Evolutionary conservation across 2,888 invertebrate species (phyloP).

Genomic region (Sinotaia quadrata): DNA sequence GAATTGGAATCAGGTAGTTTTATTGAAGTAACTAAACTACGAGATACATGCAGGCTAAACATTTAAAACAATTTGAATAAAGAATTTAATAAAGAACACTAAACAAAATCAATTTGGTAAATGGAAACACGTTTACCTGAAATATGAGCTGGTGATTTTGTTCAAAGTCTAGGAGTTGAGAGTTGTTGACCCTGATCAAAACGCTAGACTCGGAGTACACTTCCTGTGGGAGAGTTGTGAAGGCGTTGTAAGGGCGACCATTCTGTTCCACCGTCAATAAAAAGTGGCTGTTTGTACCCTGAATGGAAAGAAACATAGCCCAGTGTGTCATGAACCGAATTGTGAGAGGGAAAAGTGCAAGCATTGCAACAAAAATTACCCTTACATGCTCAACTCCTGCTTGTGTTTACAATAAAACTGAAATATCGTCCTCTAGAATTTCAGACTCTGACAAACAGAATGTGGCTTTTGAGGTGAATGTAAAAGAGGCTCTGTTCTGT

Average conservation of each 20-base stretch:
- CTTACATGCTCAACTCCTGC: no score
- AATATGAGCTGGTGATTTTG: conserved; percentile 49
- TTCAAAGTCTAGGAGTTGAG: conserved; percentile 85
- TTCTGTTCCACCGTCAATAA: conserved; percentile 49
- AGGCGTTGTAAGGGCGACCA: conserved; percentile 53
- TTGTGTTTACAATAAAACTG: no score
- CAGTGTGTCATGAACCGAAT: no score
- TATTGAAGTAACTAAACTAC: neutral
- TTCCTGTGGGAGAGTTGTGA: conserved; percentile 54
- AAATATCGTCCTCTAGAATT: no score
- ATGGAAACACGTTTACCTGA: conserved; percentile 47
- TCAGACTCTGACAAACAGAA: no score
- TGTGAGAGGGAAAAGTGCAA: no score
- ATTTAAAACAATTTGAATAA: neutral
- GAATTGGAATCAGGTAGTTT: no score
- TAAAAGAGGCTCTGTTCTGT: no score
- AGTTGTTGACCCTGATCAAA: conserved; percentile 57
- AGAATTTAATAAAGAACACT: neutral
- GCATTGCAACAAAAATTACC: no score
- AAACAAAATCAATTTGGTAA: neutral
- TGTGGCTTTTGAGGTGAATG: no score
- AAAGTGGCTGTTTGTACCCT: conserved; percentile 63
- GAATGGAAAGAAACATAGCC: conserved; percentile 24
- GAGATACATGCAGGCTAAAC: neutral
- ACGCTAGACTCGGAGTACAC: conserved; percentile 57